phyloP scores from a whole-genome alignment of 1,140 invertebrate genomes.

The Coelopa frigida region DNA sequence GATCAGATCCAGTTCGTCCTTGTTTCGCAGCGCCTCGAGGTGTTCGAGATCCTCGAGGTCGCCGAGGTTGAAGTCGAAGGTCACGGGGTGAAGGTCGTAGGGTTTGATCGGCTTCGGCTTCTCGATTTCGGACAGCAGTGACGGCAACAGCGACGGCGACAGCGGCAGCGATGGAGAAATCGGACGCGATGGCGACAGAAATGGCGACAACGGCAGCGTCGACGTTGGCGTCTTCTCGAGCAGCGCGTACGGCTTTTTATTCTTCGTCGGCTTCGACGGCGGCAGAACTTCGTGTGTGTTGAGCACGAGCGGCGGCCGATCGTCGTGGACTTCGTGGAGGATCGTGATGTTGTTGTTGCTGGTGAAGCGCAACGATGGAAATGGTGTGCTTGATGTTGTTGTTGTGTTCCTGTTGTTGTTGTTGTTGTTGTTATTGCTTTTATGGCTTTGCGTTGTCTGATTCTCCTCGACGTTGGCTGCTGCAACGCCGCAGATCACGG shows the following conservation, averaged over 20 bases:
- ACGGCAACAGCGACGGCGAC: too few relatives aligned
- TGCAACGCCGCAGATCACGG: too few relatives aligned
- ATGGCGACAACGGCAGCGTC: too few relatives aligned
- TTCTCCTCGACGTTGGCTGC: too few relatives aligned
- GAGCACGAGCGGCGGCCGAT: slow-evolving; percentile 17
- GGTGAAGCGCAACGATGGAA: slow-evolving; percentile 9
- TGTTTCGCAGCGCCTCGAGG: slow-evolving; percentile 29
- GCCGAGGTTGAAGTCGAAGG: slow-evolving; percentile 40
- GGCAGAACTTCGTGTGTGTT: slow-evolving; percentile 34
- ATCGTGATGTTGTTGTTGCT: slow-evolving; percentile 32
- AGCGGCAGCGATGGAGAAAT: too few relatives aligned
- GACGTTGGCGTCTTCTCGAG: slow-evolving; percentile 32
- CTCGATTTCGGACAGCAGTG: slow-evolving; percentile 29
- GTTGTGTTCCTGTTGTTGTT: neutral
- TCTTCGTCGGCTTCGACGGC: slow-evolving; percentile 26
- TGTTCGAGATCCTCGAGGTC: slow-evolving; percentile 36
- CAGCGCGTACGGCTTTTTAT: slow-evolving; percentile 35
- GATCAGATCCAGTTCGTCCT: slow-evolving; percentile 23
- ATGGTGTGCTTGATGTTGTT: neutral
- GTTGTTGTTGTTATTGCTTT: neutral
- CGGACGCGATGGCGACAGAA: too few relatives aligned
- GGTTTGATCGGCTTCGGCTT: slow-evolving; percentile 31
- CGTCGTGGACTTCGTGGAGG: slow-evolving; percentile 28
- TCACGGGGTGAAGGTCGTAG: slow-evolving; percentile 35
- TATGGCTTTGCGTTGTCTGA: neutral